Evolutionary conservation across 2,888 invertebrate genomes (phyloP).

Genomic region (Torymus texanus): DNA sequence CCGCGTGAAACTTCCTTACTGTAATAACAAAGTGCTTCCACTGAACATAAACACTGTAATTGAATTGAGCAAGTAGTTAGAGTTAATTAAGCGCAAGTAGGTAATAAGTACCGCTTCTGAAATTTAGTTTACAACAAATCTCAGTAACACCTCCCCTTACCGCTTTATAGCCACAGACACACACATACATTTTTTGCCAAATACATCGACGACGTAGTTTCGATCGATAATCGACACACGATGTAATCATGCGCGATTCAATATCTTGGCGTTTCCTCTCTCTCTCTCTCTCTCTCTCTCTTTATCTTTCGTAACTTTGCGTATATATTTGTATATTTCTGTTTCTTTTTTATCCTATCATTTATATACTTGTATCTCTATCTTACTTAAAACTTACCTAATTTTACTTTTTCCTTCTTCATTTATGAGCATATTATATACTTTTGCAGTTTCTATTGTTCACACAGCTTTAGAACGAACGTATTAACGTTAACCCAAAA

Average conservation of each 20-base stretch:
- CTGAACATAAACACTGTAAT: too few species aligned
- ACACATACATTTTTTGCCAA: conserved; percentile 1
- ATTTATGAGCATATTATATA: too few species aligned
- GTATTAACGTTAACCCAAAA: background rate
- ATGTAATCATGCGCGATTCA: conserved; percentile 31
- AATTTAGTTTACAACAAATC: background rate
- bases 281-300: background rate
- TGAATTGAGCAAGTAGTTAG: conserved; percentile 14
- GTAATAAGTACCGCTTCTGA: conserved; percentile 4
- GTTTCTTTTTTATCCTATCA: conserved; percentile 1
- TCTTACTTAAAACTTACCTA: background rate
- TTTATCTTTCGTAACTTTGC: conserved; percentile 26
- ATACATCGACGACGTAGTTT: conserved; percentile 2
- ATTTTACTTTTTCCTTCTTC: background rate
- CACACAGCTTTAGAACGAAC: too few species aligned
- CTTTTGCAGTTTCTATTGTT: too few species aligned
- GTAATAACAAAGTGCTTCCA: too few species aligned
- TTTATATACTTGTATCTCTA: background rate
- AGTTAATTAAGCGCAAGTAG: background rate
- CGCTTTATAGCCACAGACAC: conserved; percentile 19
- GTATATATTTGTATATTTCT: conserved; percentile 3
- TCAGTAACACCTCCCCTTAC: conserved; percentile 35
- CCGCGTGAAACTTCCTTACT: too few species aligned
- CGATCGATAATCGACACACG: conserved; percentile 20
- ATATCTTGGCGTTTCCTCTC: conserved; percentile 53